Base-by-base conservation (phyloP, 2,113 vertebrate species). In the Oreotrochilus melanogaster region DNA sequence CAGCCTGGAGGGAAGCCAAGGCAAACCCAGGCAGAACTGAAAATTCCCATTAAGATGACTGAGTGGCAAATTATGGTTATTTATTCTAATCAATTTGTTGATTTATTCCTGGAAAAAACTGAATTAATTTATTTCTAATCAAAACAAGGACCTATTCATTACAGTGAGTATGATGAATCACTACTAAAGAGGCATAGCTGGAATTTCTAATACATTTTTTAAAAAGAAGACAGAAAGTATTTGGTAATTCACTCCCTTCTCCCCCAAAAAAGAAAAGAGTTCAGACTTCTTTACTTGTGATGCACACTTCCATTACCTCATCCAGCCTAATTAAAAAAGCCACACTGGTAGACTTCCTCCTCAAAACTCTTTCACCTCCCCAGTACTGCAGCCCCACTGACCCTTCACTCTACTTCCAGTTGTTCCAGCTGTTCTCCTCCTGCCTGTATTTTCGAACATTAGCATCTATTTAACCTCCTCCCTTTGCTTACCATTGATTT, bases 71-170 rank as follows among this genome's bases (percentile, higher is more conserved):
- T 3, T 11, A 81, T 24, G 48, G 69, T 42, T 86, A 92, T 95
- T 88, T 80, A 64, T 87, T 86, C 64, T 42, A 89, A 92, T 71
- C 35, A 92, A 61, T 65, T 67, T 88, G 47, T 85, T 93, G 48
- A 89, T 86, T 87, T 78, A 60, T 31, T 89, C 92, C 65, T 56
- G 61, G 67, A 73, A 74, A 74, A 86, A 86, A 64, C 0, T 13
- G 14, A 31, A 92, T 88, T 93, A 35, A 92, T 93, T 80, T 93
- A 51, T 83, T 94, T 70, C 60, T 93, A 90, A 95, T 92, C 50
- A 69, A 82, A 94, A 78, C 51, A 93, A 73, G 43, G 42, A 50
- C 23, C 45, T 93, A 64, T 88, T 93, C 42, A 83, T 95, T 79
- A 93, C 15, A 51, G 31, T 14, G 17, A 47, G 15, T 31, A 60